A percentile compares a stretch with the other conserved stretches of the same genome.
Conservation (phyloP, 1,140 invertebrate genomes). For the Cydia fagiglandana region DNA sequence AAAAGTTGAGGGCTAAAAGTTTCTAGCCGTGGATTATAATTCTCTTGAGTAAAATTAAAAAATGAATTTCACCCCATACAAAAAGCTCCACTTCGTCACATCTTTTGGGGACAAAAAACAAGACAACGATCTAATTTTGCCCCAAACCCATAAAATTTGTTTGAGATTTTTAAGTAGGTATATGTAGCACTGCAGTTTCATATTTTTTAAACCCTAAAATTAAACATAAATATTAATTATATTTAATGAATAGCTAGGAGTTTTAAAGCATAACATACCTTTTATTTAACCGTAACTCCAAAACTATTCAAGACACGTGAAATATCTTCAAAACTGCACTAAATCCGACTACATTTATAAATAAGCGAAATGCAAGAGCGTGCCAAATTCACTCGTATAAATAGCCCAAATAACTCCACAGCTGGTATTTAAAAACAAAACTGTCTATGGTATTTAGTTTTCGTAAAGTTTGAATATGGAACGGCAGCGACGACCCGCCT, state of each 20-base stretch:
- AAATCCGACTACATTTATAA: background rate
- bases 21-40: too few relatives aligned
- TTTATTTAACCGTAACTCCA: background rate
- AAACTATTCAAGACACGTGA: background rate
- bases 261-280: conserved; percentile 1
- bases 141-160: too few relatives aligned
- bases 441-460: conserved; percentile 14
- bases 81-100: too few relatives aligned
- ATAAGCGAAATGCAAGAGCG: background rate
- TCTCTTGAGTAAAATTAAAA: too few relatives aligned
- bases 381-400: conserved; percentile 1
- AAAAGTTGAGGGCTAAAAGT: too few relatives aligned
- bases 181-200: too few relatives aligned
- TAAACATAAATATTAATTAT: too few relatives aligned
- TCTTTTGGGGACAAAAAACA: too few relatives aligned
- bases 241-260: background rate
- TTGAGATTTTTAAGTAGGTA: too few relatives aligned
- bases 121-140: too few relatives aligned
- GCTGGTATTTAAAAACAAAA: conserved; percentile 6
- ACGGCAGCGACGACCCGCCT: background rate
- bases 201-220: too few relatives aligned
- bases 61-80: too few relatives aligned
- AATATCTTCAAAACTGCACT: conserved; percentile 6
- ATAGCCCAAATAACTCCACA: background rate
- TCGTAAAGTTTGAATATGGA: conserved; percentile 9